Conservation (phyloP, 2,797 vertebrate genomes). For the Scomberomorus guttatus region DNA sequence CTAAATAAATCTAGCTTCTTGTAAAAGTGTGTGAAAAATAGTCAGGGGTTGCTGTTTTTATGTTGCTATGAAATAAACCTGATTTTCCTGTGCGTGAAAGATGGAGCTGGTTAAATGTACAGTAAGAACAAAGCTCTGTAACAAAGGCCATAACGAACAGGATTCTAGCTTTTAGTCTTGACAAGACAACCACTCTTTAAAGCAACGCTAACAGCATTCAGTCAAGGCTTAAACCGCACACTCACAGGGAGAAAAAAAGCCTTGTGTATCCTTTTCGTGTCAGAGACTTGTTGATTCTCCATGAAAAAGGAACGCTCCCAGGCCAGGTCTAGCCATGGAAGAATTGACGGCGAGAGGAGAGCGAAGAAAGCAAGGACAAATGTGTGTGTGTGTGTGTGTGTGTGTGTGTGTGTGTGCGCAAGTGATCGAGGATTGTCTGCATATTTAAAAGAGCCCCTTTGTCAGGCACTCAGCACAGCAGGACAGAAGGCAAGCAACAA, state of each 20-base stretch:
- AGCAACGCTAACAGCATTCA: conserved; percentile 27
- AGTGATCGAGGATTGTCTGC: conserved; percentile 81
- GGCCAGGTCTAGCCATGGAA: conserved; percentile 63
- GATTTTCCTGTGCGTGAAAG: conserved; percentile 11
- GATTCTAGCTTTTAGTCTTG: conserved; percentile 56
- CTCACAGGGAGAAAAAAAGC: conserved; percentile 50
- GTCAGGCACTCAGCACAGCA: conserved; percentile 80
- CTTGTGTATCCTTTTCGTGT: conserved; percentile 67
- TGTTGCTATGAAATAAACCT: background rate
- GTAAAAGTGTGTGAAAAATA: background rate
- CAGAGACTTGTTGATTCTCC: conserved; percentile 78
- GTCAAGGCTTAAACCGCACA: conserved; percentile 21
- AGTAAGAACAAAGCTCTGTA: conserved; percentile 40
- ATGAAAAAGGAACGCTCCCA: conserved; percentile 69
- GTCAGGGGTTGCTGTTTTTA: background rate
- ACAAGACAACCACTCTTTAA: conserved; percentile 43
- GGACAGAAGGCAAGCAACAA: conserved; percentile 89
- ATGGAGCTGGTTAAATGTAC: conserved; percentile 34
- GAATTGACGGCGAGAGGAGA: conserved; percentile 61
- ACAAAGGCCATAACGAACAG: conserved; percentile 49
- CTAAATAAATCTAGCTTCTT: background rate
- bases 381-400: conserved; percentile 44
- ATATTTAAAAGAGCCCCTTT: conserved; percentile 85
- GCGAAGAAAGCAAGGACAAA: conserved; percentile 57
- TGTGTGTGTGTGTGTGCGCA: conserved; percentile 35